Base-by-base conservation (phyloP, 2,888 invertebrate genomes). In the Pollenia griseotomentosa region DNA sequence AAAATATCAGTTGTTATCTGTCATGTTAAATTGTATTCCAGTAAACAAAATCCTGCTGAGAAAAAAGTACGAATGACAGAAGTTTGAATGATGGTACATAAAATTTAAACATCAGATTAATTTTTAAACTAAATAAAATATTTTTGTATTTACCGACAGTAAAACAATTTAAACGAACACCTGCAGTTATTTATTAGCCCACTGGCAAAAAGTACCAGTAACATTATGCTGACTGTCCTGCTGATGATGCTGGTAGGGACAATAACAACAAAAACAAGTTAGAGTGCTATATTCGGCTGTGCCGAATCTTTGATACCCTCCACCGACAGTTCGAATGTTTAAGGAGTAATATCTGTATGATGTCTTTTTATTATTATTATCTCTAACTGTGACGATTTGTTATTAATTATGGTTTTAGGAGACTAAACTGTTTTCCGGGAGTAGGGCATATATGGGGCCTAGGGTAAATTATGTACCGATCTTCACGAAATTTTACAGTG, bases 111-210 rank as follows among this genome's bases (percentile, higher is more conserved):
- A 65, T 8, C 65, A 46, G 8, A 44, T 65, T 46, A 19, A 46
- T 65, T 65, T 65, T 23, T 23, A 44, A 46, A 19, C 12, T 46
- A 12, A 46, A 65, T 65, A 65, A 46, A 65, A 46, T 46, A 7
- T 46, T 65, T 46, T 65, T 12, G 46, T 65, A 46, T 19, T 46
- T 44, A 65, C n/a, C 12, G 44, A 46, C 44, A 19, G 63, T 11
- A 63, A 63, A 33, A 33, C 33, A 33, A 33, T 33, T 33, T 33
- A 0, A 33, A 0, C 5, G 6, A 33, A 63, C 16, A 46, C 46
- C 12, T 46, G 46, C 16, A 19, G 65, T 46, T 65, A 23, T 14
- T 65, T 46, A 46, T 14, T 65, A 23, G 16, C 12, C 16, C 16
- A 16, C 44, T 23, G 46, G 19, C 19, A 33, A 19, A 65, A 46